Evolutionary conservation across 2,113 vertebrate species (phyloP), one percentile per base, ranked within the genome.

Genomic region (Rhizomys pruinosus): DNA sequence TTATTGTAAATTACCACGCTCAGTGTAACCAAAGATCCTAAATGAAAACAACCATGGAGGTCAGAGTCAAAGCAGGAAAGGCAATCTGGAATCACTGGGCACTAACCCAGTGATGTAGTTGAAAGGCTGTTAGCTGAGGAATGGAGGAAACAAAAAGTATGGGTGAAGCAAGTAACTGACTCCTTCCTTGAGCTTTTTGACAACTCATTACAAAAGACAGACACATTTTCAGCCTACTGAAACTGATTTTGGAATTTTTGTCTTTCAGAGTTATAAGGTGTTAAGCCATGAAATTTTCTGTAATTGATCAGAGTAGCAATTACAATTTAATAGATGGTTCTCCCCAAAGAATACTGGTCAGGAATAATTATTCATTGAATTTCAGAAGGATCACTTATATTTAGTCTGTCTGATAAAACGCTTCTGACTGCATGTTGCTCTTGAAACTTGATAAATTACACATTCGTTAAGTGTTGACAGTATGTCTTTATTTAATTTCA

Each of bases 291-390:
- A 32, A 57, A 6, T 80, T 13, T 44, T 9, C 11, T 78, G 7
- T 44, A 73, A 39, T 34, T 78, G 44, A 9, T 80, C 68, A 89
- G 5, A 89, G 39, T 5, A 68, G 16, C 79, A 90, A 61, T 71
- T 76, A 86, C 22, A 94, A 68, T 9, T 64, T 84, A 82, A 91
- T 10, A 90, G 8, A 69, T 68, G 25, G 2, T 52, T 93, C 2
- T 61, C 29, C 29, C 57, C 47, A 78, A 84, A 61, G 3, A 80
- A 55, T 57, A 42, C n/a, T 79, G 4, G 29, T 13, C 10, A 94
- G 20, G 89, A 91, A 87, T 90, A 91, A 96, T 73, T 13, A 85
- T 59, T 78, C 32, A 93, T 79, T 59, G 90, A 84, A 39, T 55
- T 82, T 78, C 5, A 5, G 0, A 0, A 81, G 27, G 17, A 29